Conservation (phyloP, 2,113 vertebrate genomes). For the Hymenochirus boettgeri region DNA sequence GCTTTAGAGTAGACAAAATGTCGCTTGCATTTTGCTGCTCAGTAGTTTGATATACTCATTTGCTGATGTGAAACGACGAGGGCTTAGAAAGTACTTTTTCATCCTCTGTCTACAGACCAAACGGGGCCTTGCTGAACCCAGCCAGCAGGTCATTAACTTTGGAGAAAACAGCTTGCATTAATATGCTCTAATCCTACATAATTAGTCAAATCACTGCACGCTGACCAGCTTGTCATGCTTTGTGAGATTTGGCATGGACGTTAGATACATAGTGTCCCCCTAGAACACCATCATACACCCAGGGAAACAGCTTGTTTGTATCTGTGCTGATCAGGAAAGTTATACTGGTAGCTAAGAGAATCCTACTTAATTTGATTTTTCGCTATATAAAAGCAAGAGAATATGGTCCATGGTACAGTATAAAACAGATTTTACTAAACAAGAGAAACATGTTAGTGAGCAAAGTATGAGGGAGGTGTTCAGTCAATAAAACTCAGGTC, state of each 20-base stretch:
- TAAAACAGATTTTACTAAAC: too few species aligned
- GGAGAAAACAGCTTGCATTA: slow-evolving; percentile 98
- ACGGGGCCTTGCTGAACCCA: slow-evolving; percentile 70
- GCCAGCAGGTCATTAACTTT: slow-evolving; percentile 89
- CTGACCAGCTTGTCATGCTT: slow-evolving; percentile 89
- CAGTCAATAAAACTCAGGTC: too few species aligned
- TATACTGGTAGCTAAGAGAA: slow-evolving; percentile 48
- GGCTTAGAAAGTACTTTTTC: slow-evolving; percentile 75
- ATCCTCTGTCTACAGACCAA: slow-evolving; percentile 72
- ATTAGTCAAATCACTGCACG: slow-evolving; percentile 97
- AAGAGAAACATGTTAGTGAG: too few species aligned
- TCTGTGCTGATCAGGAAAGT: slow-evolving; percentile 51
- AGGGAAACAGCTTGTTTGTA: slow-evolving; percentile 61
- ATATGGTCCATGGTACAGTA: too few species aligned
- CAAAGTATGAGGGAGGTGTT: too few species aligned
- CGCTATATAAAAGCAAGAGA: background rate
- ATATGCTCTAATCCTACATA: slow-evolving; percentile 97
- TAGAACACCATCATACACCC: slow-evolving; percentile 74
- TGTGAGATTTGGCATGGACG: slow-evolving; percentile 88
- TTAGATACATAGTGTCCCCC: slow-evolving; percentile 74
- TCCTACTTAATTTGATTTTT: background rate
- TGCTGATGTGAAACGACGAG: slow-evolving; percentile 75
- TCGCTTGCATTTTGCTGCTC: slow-evolving; percentile 73
- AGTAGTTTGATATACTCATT: slow-evolving; percentile 76
- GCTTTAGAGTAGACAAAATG: slow-evolving; percentile 66